Evolutionary conservation across 2,888 invertebrate species (phyloP), one percentile per base, ranked within the genome.

Genomic region (Lycocerus yunnanus): DNA sequence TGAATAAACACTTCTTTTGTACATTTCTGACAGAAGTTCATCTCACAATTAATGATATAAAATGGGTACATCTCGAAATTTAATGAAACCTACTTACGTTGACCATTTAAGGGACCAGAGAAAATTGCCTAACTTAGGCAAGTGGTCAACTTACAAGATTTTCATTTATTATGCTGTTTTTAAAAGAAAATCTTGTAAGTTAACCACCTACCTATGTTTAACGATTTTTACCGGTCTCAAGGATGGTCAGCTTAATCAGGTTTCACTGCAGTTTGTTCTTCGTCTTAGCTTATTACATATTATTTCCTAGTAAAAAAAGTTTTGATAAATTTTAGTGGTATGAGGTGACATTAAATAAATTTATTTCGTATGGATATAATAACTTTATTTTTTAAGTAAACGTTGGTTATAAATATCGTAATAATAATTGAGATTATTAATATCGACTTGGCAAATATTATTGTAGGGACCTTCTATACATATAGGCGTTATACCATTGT

Each of bases 401-500:
- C 2, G n/a, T 4, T 43, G 20, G 8, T 18, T 70, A 65, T 61
- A 72, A 15, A 68, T 15, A 16, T 61, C 15, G 15, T 68, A 72
- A 68, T 72, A 72, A 16, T 67, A 63, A 18, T 27, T 68, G 14
- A 72, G 18, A 63, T 72, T 61, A 8, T 20, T 67, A 4, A 59
- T 65, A 65, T 66, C 60, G 1, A 67, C 15, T 10, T 68, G 59
- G 21, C 72, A 72, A 14, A 15, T 61, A 14, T n/a, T n/a, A n/a
- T 16, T 9, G 5, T 20, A 13, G 9, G 43, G 14, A 24, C 43
- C 60, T 13, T 14, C 13, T 15, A 72, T 68, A 58, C 72, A 72
- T 16, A 65, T 21, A 1, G 72, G 72, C 68, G 14, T n/a, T 68
- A 4, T 27, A 11, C 72, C 79, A 58, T 80, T 70, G 61, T 80